Evolutionary conservation across 2,113 vertebrate genomes (phyloP).

Genomic region (Leiothrix lutea): DNA sequence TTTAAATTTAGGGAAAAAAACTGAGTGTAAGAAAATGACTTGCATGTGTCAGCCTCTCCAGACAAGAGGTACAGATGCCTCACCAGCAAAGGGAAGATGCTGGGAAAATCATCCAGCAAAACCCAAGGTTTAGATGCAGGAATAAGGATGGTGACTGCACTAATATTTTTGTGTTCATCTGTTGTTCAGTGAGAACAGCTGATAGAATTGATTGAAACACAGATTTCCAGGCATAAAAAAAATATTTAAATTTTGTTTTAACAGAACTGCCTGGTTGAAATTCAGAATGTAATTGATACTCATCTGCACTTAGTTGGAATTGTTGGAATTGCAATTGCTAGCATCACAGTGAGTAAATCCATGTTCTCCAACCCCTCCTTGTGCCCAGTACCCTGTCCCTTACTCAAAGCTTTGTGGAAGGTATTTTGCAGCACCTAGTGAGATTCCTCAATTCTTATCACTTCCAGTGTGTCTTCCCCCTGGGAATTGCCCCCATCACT

Average conservation of each 20-base stretch:
- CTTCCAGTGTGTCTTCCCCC: neutral
- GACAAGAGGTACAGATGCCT: neutral
- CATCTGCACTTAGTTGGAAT: constrained; percentile 91
- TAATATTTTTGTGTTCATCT: neutral
- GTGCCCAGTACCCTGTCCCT: neutral
- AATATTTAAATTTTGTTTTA: neutral
- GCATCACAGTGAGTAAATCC: constrained; percentile 87
- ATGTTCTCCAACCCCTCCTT: neutral
- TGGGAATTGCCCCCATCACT: neutral
- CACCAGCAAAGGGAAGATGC: neutral
- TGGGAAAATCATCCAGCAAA: neutral
- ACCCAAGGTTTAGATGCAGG: neutral
- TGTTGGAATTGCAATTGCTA: constrained; percentile 90
- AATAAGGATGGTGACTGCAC: neutral
- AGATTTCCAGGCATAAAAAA: neutral
- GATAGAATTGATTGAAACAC: neutral
- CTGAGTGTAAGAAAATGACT: neutral
- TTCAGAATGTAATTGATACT: constrained; percentile 81
- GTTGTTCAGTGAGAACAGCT: neutral
- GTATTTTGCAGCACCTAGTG: neutral
- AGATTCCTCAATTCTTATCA: neutral
- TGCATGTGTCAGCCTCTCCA: neutral
- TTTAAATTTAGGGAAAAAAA: neutral
- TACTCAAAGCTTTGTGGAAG: neutral
- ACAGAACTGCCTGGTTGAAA: constrained; percentile 87